These are phyloP conservation scores for Callyntrura sp. DNA, from an alignment of 2,888 invertebrate genomes.

Conservation along the genomic window DNA sequence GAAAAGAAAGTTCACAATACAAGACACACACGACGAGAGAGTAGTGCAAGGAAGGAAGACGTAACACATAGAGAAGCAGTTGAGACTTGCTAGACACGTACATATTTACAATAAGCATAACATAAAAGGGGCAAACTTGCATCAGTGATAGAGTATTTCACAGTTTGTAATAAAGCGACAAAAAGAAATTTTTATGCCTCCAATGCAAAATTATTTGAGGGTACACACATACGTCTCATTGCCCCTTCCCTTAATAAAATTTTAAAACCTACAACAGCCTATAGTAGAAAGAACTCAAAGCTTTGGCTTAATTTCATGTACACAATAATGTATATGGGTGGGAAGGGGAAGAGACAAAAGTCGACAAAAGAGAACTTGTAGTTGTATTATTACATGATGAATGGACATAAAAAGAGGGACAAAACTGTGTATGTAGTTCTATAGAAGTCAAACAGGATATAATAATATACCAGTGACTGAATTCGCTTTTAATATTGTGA, in stretches of 20 bases:
- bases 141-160: not conserved
- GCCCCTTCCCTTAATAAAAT: not conserved
- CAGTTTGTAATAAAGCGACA: constrained; percentile 12
- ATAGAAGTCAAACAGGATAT: not conserved
- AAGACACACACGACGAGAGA: not conserved
- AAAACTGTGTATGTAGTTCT: not conserved
- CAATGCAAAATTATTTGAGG: constrained; percentile 6
- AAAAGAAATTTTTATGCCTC: not conserved
- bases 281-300: too few relatives aligned
- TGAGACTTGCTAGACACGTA: not conserved
- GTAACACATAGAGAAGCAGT: constrained; percentile 26
- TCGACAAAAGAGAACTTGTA: constrained; percentile 34
- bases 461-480: constrained; percentile 32
- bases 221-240: not conserved
- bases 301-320: not conserved
- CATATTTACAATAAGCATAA: constrained; percentile 25
- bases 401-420: constrained; percentile 66
- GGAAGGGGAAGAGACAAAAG: not conserved
- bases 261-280: not conserved
- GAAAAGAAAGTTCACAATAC: constrained; percentile 44
- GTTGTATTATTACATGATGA: constrained; percentile 40
- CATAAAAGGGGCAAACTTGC: not conserved
- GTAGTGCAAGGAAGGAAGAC: constrained; percentile 14
- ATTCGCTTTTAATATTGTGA: not conserved
- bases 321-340: not conserved